A percentile compares a stretch with the other conserved stretches of the same genome.
Evolutionary conservation across 1,140 invertebrate genomes (phyloP).

Genomic region (Gonioctena quinquepunctata): DNA sequence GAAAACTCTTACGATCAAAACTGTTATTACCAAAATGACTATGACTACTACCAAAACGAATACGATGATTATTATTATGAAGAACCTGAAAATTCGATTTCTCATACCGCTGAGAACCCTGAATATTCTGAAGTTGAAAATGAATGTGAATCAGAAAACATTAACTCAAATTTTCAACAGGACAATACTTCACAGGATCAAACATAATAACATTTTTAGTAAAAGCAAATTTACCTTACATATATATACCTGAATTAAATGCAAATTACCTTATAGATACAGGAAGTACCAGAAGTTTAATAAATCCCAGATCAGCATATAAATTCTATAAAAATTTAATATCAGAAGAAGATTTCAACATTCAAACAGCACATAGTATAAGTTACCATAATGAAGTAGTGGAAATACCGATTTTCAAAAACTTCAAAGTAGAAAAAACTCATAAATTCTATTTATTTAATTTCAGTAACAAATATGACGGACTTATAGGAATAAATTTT

Average conservation of each 20-base stretch:
- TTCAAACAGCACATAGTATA: constrained; percentile 25
- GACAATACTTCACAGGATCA: no score
- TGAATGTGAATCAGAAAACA: no score
- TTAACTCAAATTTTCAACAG: no score
- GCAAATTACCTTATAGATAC: constrained; percentile 31
- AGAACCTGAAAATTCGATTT: no score
- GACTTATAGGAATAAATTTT: neutral
- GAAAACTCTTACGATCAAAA: neutral
- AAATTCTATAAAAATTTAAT: constrained; percentile 6
- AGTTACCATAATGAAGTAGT: constrained; percentile 20
- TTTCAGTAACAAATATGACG: constrained; percentile 11
- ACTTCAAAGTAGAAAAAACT: neutral
- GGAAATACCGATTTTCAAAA: neutral
- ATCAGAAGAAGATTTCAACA: constrained; percentile 17
- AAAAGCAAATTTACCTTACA: no score
- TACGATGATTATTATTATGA: neutral
- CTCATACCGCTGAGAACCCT: no score
- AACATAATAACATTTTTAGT: no score
- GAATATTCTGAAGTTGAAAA: no score
- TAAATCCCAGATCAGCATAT: constrained; percentile 20
- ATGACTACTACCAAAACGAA: neutral
- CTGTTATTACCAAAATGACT: neutral
- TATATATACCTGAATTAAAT: constrained; percentile 20
- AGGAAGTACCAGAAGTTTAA: constrained; percentile 25
- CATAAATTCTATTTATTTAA: constrained; percentile 25